phyloP scores from a whole-genome alignment of 2,888 invertebrate genomes.

The Andricus quercusramuli region DNA sequence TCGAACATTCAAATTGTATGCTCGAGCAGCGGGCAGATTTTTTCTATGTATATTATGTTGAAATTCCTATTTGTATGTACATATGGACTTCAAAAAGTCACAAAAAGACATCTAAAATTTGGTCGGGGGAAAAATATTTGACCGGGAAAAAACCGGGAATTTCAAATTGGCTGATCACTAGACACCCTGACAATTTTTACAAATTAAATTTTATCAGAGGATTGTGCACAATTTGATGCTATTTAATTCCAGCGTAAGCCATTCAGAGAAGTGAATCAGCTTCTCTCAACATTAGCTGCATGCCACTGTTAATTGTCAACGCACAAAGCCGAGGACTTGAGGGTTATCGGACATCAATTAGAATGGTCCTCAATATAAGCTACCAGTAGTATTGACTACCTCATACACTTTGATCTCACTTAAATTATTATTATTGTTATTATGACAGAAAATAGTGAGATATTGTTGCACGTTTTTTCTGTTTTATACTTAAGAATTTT shows the following conservation, averaged over 20 bases:
- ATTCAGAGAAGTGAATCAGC: background rate
- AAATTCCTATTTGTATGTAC: no score
- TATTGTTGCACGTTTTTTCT: background rate
- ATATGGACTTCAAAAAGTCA: no score
- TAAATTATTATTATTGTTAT: background rate
- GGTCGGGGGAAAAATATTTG: no score
- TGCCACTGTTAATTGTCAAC: conserved; percentile 6
- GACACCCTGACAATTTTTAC: no score
- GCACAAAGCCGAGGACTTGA: conserved; percentile 15
- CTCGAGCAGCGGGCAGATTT: no score
- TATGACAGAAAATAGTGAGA: background rate
- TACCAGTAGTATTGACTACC: background rate
- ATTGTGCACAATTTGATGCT: background rate
- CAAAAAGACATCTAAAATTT: no score
- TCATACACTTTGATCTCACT: background rate
- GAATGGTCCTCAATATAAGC: conserved; percentile 6
- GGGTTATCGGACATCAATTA: conserved; percentile 24
- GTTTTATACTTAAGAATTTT: no score
- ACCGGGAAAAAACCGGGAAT: no score
- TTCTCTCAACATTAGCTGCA: conserved; percentile 12
- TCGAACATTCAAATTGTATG: no score
- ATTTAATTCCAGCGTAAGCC: background rate
- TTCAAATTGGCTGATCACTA: no score
- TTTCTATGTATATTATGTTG: no score
- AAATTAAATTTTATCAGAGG: background rate